Evolutionary conservation across 2,113 vertebrate genomes (phyloP).

Genomic region (Arothron firmamentum): DNA sequence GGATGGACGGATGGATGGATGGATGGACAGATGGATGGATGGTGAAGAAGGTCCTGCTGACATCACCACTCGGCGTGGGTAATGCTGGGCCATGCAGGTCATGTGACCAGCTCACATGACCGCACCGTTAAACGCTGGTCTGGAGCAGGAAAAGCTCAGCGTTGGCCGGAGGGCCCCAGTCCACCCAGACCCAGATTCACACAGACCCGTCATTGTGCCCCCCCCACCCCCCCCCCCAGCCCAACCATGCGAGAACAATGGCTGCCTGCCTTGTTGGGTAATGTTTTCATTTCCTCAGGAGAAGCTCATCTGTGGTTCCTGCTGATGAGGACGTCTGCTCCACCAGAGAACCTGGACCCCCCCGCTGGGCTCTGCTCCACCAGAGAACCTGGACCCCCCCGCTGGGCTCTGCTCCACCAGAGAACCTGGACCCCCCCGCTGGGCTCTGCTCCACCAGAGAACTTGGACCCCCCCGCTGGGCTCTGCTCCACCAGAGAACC

Average conservation of each 20-base stretch:
- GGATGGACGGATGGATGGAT: too few relatives aligned
- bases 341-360: not conserved
- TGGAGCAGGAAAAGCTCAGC: too few relatives aligned
- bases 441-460: too few relatives aligned
- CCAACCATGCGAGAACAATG: conserved; percentile 33
- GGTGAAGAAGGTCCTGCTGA: not conserved
- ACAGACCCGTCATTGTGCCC: conserved; percentile 72
- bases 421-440: too few relatives aligned
- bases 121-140: conserved; percentile 16
- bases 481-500: too few relatives aligned
- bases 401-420: too few relatives aligned
- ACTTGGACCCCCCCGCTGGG: too few relatives aligned
- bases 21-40: not conserved
- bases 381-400: too few relatives aligned
- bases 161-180: conserved; percentile 29
- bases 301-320: conserved; percentile 21
- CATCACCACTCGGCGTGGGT: not conserved
- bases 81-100: not conserved
- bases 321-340: not conserved
- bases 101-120: too few relatives aligned
- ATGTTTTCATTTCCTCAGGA: conserved; percentile 39
- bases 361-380: too few relatives aligned
- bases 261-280: conserved; percentile 40
- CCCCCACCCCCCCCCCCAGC: conserved; percentile 16
- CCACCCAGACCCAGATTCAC: conserved; percentile 73